A percentile compares a stretch with the other conserved stretches of the same genome.
phyloP scores from a whole-genome alignment of 2,888 invertebrate species.

The Hemithea aestivaria region DNA sequence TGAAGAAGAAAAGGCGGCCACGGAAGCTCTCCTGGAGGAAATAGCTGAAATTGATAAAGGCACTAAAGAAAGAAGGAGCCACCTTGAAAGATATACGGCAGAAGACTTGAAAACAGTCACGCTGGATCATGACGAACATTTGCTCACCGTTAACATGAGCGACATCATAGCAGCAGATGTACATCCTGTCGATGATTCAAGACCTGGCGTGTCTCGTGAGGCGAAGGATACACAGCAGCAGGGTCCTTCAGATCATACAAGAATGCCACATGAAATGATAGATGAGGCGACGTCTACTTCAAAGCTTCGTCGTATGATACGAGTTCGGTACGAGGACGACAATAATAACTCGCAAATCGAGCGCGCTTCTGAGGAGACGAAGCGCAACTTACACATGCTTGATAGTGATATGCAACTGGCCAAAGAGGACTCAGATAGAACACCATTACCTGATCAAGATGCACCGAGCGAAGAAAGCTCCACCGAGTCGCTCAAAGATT shows the following conservation, averaged over 20 bases:
- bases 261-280: constrained; percentile 1
- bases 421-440: no score
- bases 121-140: constrained; percentile 23
- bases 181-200: no score
- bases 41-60: constrained; percentile 16
- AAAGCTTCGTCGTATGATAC: not conserved
- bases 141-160: constrained; percentile 25
- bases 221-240: no score
- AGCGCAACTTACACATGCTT: not conserved
- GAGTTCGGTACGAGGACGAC: constrained; percentile 5
- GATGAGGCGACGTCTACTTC: not conserved
- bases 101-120: not conserved
- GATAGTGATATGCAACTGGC: constrained; percentile 2
- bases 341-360: not conserved
- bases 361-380: no score
- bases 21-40: constrained; percentile 28
- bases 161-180: constrained; percentile 7
- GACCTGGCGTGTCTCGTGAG: no score
- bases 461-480: no score
- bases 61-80: constrained; percentile 1
- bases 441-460: no score
- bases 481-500: no score
- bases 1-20: constrained; percentile 33
- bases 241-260: no score
- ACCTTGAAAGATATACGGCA: constrained; percentile 3